Evolutionary conservation across 2,888 invertebrate genomes (phyloP).

Genomic region (Agonopterix alstromeriana): DNA sequence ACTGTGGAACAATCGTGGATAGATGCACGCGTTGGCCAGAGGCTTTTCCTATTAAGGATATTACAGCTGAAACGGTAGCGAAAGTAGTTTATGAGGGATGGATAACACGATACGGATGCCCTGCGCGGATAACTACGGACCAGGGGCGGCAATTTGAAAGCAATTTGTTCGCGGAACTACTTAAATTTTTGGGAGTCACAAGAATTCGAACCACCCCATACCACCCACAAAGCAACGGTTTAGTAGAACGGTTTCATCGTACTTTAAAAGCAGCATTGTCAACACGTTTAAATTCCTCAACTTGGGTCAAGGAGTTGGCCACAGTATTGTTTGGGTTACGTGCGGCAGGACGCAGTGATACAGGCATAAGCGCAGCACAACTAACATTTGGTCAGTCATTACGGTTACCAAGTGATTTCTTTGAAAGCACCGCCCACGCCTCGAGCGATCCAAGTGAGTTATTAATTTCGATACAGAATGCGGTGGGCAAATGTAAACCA

Average conservation of each 20-base stretch:
- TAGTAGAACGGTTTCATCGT: constrained; percentile 18
- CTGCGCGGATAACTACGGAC: constrained; percentile 25
- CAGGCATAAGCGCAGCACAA: constrained; percentile 18
- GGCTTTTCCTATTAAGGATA: too few relatives aligned
- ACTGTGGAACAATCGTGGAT: constrained; percentile 14
- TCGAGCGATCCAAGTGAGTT: not conserved
- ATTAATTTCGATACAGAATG: not conserved
- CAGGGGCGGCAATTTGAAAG: constrained; percentile 29
- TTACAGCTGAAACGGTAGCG: constrained; percentile 19
- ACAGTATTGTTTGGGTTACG: constrained; percentile 27
- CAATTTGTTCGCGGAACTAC: constrained; percentile 20
- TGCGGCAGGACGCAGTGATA: constrained; percentile 16
- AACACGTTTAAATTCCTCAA: constrained; percentile 9
- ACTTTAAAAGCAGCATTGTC: constrained; percentile 18
- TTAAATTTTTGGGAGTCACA: constrained; percentile 9
- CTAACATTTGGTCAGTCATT: constrained; percentile 13
- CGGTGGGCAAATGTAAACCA: constrained; percentile 3
- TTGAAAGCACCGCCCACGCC: not conserved
- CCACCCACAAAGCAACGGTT: constrained; percentile 19
- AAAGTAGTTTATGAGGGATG: constrained; percentile 11
- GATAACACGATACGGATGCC: constrained; percentile 15
- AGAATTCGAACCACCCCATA: constrained; percentile 10
- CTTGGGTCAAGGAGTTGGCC: constrained; percentile 21
- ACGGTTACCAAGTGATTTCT: constrained; percentile 2
- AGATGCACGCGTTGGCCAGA: constrained; percentile 12